phyloP scores from a whole-genome alignment of 1,140 invertebrate species.

The Dendroctonus valens region DNA sequence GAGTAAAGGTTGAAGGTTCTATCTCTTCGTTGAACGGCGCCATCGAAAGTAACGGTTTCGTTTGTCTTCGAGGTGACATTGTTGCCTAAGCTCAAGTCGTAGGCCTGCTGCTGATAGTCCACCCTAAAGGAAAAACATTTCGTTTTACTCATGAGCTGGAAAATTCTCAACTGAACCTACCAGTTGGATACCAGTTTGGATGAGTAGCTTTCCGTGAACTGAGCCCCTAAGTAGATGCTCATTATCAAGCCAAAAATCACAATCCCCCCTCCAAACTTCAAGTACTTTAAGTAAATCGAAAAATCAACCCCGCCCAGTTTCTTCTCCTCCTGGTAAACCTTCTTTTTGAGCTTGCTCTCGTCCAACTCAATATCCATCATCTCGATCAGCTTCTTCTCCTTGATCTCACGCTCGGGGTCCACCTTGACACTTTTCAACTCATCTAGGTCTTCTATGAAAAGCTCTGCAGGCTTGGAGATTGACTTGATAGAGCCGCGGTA shows the following conservation, averaged over 20 bases:
- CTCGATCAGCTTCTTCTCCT: slow-evolving; percentile 17
- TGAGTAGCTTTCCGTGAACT: slow-evolving; percentile 33
- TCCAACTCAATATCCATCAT: slow-evolving; percentile 26
- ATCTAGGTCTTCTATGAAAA: slow-evolving; percentile 5
- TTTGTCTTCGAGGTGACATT: slow-evolving; percentile 27
- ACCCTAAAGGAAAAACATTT: slow-evolving; percentile 27
- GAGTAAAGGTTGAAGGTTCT: slow-evolving; percentile 31
- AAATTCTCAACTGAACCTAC: slow-evolving; percentile 19
- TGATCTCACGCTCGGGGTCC: slow-evolving; percentile 7
- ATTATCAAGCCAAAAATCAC: slow-evolving; percentile 34
- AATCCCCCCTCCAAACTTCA: slow-evolving; percentile 37
- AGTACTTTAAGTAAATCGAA: slow-evolving; percentile 35
- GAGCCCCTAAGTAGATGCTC: slow-evolving; percentile 27
- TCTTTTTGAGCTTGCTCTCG: slow-evolving; percentile 22
- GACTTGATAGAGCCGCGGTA: slow-evolving; percentile 55
- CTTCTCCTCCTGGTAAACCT: slow-evolving; percentile 38
- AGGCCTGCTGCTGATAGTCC: slow-evolving; percentile 30
- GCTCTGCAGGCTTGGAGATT: slow-evolving; percentile 49
- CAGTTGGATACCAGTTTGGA: slow-evolving; percentile 37
- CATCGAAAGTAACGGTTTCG: slow-evolving; percentile 21
- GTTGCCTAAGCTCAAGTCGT: slow-evolving; percentile 14
- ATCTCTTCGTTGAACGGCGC: slow-evolving; percentile 9
- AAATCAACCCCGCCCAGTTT: slow-evolving; percentile 35
- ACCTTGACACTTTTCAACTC: background rate
- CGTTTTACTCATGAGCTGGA: too few species aligned